phyloP scores from a whole-genome alignment of 1,140 invertebrate species.

The Panulirus ornatus region DNA sequence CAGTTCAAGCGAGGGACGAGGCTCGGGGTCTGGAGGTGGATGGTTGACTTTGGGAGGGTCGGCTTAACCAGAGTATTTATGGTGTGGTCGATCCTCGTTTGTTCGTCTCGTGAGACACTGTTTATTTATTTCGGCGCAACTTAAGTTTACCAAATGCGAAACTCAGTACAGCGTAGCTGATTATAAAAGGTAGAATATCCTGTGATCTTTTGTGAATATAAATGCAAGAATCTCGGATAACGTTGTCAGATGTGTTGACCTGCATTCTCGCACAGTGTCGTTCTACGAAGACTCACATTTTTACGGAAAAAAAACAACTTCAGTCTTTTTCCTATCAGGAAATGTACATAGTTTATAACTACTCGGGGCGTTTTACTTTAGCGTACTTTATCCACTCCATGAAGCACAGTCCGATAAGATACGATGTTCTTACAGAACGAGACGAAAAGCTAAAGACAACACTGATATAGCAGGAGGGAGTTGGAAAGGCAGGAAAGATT shows the following conservation, averaged over 20 bases:
- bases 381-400: no score
- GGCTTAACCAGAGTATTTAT: conserved; percentile 34
- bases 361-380: no score
- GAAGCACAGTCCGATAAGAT: no score
- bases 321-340: no score
- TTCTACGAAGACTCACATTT: no score
- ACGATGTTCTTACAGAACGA: no score
- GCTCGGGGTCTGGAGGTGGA: neutral
- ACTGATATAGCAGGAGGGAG: no score
- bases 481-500: no score
- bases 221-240: neutral
- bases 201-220: neutral
- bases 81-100: conserved; percentile 42
- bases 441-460: no score
- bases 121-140: conserved; percentile 48
- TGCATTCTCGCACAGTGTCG: neutral
- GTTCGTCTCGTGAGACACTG: conserved; percentile 31
- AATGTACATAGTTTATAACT: no score
- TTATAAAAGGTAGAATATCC: neutral
- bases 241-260: neutral
- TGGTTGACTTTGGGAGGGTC: neutral
- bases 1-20: conserved; percentile 30
- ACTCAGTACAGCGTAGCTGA: neutral
- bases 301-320: no score
- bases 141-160: neutral